Evolutionary conservation across 2,888 invertebrate species (phyloP), one percentile per base, ranked within the genome.

Genomic region (Dione juno): DNA sequence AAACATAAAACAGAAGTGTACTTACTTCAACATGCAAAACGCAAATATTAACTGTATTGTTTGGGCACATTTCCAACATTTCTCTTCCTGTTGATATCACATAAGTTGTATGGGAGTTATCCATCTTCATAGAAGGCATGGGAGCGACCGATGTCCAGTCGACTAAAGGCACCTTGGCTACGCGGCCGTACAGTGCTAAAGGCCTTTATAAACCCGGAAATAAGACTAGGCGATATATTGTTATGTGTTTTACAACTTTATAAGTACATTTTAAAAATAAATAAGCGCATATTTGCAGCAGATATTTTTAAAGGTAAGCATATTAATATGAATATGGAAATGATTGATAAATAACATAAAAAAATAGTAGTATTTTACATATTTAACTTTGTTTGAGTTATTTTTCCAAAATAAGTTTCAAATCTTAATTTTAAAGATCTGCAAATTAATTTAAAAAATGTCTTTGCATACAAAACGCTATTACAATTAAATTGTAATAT

Each of bases 131-230:
- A 64, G 66, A 59, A 74, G 72, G 72, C 82, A 87, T 86, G 82
- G 85, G 81, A 81, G 84, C 85, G 82, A 84, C 80, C 79, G 77
- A 78, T 81, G 85, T 83, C 88, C 91, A 91, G 91, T 91, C 85
- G 84, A 82, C 81, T 84, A 80, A 85, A 87, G 86, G 88, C 91
- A 85, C 80, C 72, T 73, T 76, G 73, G 76, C 78, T 85, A 84
- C 85, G 81, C 82, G 80, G 75, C 74, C 80, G 78, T 73, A 75
- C 66, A 52, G 84, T 80, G 77, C 84, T 83, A 82, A 58, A 71
- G 66, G 57, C 72, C 64, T 64, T 67, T 41, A 19, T 28, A 41
- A 35, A n/a, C 67, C 65, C 59, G 67, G 67, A 70, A 61, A 67
- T 66, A 35, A 16, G 40, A 61, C 19, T 9, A 14, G 35, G 9